Base-by-base conservation (phyloP, 2,113 vertebrate genomes). In the Amphiprion ocellaris region DNA sequence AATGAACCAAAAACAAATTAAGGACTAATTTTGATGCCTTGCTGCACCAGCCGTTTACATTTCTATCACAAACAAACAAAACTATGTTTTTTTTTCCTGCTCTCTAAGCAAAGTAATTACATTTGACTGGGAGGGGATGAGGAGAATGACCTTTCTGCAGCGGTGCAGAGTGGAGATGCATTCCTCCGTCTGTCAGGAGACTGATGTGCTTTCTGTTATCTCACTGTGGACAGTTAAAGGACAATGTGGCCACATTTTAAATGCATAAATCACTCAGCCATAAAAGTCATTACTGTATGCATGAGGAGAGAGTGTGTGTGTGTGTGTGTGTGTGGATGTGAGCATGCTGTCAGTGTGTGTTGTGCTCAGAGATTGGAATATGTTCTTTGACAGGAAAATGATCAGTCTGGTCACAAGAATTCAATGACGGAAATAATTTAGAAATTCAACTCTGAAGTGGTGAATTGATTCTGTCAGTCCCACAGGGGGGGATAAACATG, bases 211-310 rank as follows among this genome's bases (percentile, higher is more conserved):
- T 70, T 81, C 86, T 85, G 39, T 84, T 87, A 83, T 89, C 78
- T 87, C 69, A 79, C 23, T 66, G 55, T 58, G 81, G 82, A 80
- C 49, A 33, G 58, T 86, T 83, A 84, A 81, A 89, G 68, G 79
- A 91, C 77, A 46, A 69, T 33, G 17, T 23, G 58, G 85, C 58
- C 70, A 65, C 56, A 79, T 87, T 87, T 77, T 58, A 82, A 87
- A 87, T 82, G 71, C 81, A 89, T 77, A 76, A 88, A 82, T 89
- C 84, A 76, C 56, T 82, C 82, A 74, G 63, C 67, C 82, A 68
- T 84, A 68, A 88, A 88, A 60, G 66, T 81, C 77, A 84, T 92
- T 88, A 83, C 44, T 28, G 47, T 39, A 10, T 50, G 68, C 54
- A 73, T 30, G 63, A 69, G 63, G 26, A 49, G 41, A 12, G 61